Evolutionary conservation across 1,140 invertebrate species (phyloP).

Genomic region (Drosophila pruinosa): DNA sequence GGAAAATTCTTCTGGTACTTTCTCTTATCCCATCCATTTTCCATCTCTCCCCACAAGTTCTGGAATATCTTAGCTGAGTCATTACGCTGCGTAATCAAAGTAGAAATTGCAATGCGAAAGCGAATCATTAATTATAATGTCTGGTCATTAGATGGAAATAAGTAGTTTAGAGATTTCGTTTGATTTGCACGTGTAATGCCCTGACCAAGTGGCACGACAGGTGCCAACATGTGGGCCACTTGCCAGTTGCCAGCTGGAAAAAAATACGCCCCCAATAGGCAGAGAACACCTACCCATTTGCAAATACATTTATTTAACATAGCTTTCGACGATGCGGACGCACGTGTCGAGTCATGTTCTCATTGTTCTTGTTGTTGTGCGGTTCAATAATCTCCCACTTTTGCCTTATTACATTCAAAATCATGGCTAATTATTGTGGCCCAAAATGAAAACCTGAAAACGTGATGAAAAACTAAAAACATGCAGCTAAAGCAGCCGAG

Average conservation of each 20-base stretch:
- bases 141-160: slow-evolving; percentile 37
- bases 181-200: slow-evolving; percentile 58
- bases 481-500: slow-evolving; percentile 34
- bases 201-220: slow-evolving; percentile 17
- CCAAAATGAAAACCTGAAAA: slow-evolving; percentile 46
- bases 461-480: slow-evolving; percentile 72
- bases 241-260: not conserved
- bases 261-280: not conserved
- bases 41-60: not conserved
- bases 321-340: slow-evolving; percentile 7
- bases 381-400: slow-evolving; percentile 68
- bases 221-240: slow-evolving; percentile 38
- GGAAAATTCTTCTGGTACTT: not conserved
- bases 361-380: slow-evolving; percentile 11
- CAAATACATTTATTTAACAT: slow-evolving; percentile 1
- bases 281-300: not conserved
- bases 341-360: slow-evolving; percentile 32
- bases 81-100: slow-evolving; percentile 13
- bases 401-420: slow-evolving; percentile 68
- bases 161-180: slow-evolving; percentile 15
- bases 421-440: slow-evolving; percentile 65
- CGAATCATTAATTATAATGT: slow-evolving; percentile 63
- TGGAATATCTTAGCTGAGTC: slow-evolving; percentile 10
- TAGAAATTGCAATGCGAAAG: slow-evolving; percentile 21
- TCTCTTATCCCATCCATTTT: not conserved